Base-by-base conservation (phyloP, 1,140 invertebrate genomes). In the Zaprionus ghesquierei region DNA sequence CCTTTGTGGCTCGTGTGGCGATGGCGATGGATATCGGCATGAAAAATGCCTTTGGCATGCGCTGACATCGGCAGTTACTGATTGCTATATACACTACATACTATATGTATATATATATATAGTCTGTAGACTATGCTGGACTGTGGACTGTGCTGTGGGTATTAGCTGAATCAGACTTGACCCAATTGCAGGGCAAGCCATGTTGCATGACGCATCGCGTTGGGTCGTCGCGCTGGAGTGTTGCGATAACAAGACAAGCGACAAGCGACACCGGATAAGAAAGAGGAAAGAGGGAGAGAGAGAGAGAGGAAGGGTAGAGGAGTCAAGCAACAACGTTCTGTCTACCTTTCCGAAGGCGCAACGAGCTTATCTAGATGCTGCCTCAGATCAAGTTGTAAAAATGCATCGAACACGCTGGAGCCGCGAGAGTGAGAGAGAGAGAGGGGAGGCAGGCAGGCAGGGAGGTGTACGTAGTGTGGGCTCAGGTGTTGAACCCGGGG, bases 321-420 rank as follows among this genome's bases (percentile, higher is more conserved):
- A 50, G 60, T 35, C 18, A 59, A 54, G 56, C 58, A 68, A 58
- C 49, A 69, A 29, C 64, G 33, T 73, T 49, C 18, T 53, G 25
- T 49, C n/a, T 49, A 15, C 63, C 64, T 33, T n/a, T n/a, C n/a
- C 35, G 51, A 51, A 38, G 70, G 50, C 50, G 54, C n/a, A 41
- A 15, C 23, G 64, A 46, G 64, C 72, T 87, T 87, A 87, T 87
- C 82, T 89, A 87, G 82, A 87, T 87, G 84, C 77, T 63, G 60
- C 50, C 64, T 75, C 75, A 87, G 82, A 87, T 87, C 82, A 87
- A 87, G 82, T 87, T 87, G 82, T 87, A 87, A 87, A 81, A 86
- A 87, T 87, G 79, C 69, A 65, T 61, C 49, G 38, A 72, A 68
- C 69, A 68, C 49, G 69, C 55, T 46, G 35, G 54, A 12, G 3